phyloP scores from a whole-genome alignment of 2,888 invertebrate genomes.

The Himalopsyche anomala region DNA sequence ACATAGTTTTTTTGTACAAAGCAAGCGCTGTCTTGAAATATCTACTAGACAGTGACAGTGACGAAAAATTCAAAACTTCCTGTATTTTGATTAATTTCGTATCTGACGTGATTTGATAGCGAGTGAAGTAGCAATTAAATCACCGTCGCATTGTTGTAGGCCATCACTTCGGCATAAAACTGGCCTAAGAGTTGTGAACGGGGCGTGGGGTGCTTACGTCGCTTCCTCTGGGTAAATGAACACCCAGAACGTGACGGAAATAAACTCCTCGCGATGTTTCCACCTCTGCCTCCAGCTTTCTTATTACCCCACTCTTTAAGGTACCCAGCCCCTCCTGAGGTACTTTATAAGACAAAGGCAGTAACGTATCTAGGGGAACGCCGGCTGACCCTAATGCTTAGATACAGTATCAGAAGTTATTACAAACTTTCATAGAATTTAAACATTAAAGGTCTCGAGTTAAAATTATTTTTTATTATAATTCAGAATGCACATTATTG shows the following conservation, averaged over 20 bases:
- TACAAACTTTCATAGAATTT: background rate
- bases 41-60: too few species aligned
- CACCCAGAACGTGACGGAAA: slow-evolving; percentile 63
- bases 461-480: background rate
- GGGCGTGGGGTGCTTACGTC: slow-evolving; percentile 22
- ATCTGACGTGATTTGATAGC: slow-evolving; percentile 26
- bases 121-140: slow-evolving; percentile 8
- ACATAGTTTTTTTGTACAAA: too few species aligned
- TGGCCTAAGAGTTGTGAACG: slow-evolving; percentile 7
- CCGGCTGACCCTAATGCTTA: background rate
- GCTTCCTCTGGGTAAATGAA: slow-evolving; percentile 59
- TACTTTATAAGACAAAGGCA: slow-evolving; percentile 31
- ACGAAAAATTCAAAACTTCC: background rate
- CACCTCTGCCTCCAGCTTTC: slow-evolving; percentile 37
- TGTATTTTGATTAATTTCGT: slow-evolving; percentile 3
- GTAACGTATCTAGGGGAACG: background rate
- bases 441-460: background rate
- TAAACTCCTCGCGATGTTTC: slow-evolving; percentile 60
- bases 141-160: slow-evolving; percentile 12
- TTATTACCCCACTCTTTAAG: slow-evolving; percentile 27
- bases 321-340: background rate
- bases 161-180: background rate
- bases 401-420: background rate
- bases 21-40: too few species aligned
- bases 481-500: background rate